Base-by-base conservation (phyloP, 23 tunicate species). In the Ciona savignyi region DNA sequence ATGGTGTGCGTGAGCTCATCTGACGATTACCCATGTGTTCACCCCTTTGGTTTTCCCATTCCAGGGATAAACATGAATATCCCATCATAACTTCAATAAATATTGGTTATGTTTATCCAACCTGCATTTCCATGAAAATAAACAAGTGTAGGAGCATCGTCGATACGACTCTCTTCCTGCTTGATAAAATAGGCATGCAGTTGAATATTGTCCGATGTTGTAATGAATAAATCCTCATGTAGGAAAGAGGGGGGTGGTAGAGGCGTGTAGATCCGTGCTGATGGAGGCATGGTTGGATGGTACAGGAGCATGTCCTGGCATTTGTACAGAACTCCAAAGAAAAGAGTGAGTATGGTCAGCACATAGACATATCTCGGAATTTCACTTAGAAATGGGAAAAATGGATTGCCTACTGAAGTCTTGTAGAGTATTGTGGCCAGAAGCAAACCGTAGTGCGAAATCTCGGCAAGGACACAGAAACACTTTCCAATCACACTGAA, bases 51-150 rank as follows among this genome's bases (percentile, higher is more conserved):
- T n/a, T n/a, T n/a, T n/a, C n/a, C n/a, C n/a, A n/a, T n/a, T n/a
- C n/a, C n/a, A n/a, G n/a, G n/a, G n/a, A n/a, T n/a, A n/a, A n/a
- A n/a, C n/a, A n/a, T n/a, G n/a, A n/a, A n/a, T n/a, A n/a, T n/a
- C n/a, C n/a, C n/a, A n/a, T n/a, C n/a, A n/a, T n/a, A n/a, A n/a
- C n/a, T n/a, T n/a, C n/a, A n/a, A n/a, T n/a, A n/a, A n/a, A n/a
- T n/a, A n/a, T n/a, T n/a, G n/a, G n/a, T n/a, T n/a, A n/a, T n/a
- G n/a, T n/a, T n/a, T n/a, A n/a, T n/a, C 73, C 56, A 35, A 85
- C 97, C 97, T 80, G 97, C 97, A 72, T 91, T 91, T 61, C 97
- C 97, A 75, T 91, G 97, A 29, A 91, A 91, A 66, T 72, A 80
- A 6, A 91, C 63, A 2, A 91, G 23, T 6, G 97, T 91, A 51